A percentile compares a stretch with the other conserved stretches of the same genome.
Conservation (phyloP, 2,113 vertebrate genomes). For the Ammodytes marinus region DNA sequence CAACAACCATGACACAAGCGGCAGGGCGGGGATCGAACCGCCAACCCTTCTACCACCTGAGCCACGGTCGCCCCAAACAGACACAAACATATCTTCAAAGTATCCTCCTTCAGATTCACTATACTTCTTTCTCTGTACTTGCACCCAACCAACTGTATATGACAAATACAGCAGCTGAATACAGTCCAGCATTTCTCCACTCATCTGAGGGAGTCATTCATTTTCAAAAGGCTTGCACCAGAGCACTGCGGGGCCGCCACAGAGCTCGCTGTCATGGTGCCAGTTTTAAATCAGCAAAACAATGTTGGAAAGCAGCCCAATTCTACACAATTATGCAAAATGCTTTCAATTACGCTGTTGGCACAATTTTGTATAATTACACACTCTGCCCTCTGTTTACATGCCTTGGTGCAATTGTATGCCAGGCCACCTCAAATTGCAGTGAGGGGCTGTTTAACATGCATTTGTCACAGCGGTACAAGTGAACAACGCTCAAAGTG, state of each 20-base stretch:
- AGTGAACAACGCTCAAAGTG: background rate
- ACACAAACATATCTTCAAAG: slow-evolving; percentile 18
- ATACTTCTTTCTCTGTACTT: slow-evolving; percentile 13
- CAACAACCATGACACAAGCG: too few species aligned
- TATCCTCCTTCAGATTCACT: slow-evolving; percentile 19
- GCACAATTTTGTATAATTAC: slow-evolving; percentile 42
- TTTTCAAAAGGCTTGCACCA: slow-evolving; percentile 35
- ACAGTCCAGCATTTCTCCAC: slow-evolving; percentile 45
- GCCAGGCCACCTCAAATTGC: slow-evolving; percentile 30
- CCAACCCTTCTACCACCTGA: too few species aligned
- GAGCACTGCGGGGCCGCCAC: slow-evolving; percentile 41
- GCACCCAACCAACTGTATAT: slow-evolving; percentile 45
- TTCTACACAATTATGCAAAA: slow-evolving; percentile 30
- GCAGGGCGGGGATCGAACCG: too few species aligned
- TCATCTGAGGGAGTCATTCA: slow-evolving; percentile 53
- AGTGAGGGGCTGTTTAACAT: slow-evolving; percentile 4
- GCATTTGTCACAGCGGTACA: slow-evolving; percentile 25
- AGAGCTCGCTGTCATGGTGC: slow-evolving; percentile 33
- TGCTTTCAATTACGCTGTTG: slow-evolving; percentile 44
- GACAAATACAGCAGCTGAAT: slow-evolving; percentile 61
- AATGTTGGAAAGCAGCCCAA: background rate
- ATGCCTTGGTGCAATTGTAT: slow-evolving; percentile 23
- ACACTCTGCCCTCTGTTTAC: slow-evolving; percentile 35
- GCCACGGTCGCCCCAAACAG: background rate
- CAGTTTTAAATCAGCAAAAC: slow-evolving; percentile 38